Evolutionary conservation across 1,140 invertebrate species (phyloP).

Genomic region (Caenorhabditis tropicalis): DNA sequence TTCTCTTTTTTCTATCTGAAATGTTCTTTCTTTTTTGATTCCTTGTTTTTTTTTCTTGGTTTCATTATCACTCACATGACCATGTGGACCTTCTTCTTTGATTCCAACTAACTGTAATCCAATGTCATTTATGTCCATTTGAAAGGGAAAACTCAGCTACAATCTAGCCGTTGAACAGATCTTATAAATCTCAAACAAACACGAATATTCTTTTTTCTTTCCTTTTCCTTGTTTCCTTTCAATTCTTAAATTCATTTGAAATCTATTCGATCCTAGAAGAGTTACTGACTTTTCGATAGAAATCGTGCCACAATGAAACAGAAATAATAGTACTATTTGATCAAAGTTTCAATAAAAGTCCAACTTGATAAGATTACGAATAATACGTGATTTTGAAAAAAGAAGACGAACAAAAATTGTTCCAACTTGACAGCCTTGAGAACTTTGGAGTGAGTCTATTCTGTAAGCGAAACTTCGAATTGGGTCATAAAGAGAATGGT

Average conservation of each 20-base stretch:
- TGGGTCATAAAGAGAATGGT: background rate
- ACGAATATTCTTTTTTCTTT: background rate
- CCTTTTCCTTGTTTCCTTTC: background rate
- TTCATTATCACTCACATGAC: background rate
- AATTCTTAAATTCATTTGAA: background rate
- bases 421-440: background rate
- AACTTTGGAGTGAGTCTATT: background rate
- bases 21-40: background rate
- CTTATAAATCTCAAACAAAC: background rate
- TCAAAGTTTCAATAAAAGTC: background rate
- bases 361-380: background rate
- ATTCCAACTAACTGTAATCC: background rate
- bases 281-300: background rate
- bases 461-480: background rate
- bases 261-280: background rate
- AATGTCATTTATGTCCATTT: constrained; percentile 30
- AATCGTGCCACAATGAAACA: background rate
- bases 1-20: background rate
- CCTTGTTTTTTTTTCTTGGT: background rate
- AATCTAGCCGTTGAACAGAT: constrained; percentile 30
- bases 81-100: constrained; percentile 38
- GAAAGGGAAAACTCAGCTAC: background rate
- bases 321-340: background rate
- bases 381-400: background rate
- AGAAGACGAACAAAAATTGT: too few relatives aligned